Evolutionary conservation across 2,888 invertebrate genomes (phyloP).

Genomic region (Heliconius ethilla): DNA sequence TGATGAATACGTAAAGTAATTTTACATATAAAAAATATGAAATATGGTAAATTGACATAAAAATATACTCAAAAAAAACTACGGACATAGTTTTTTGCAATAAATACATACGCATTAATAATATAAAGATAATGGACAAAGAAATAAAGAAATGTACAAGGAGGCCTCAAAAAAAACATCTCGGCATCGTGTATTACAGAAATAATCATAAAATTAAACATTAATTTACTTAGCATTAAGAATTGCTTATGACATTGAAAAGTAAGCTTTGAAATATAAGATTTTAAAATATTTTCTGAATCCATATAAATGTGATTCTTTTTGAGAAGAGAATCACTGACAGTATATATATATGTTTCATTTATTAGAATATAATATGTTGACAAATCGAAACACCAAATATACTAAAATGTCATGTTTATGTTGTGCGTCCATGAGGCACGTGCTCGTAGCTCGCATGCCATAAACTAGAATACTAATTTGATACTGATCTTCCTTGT

Average conservation of each 20-base stretch:
- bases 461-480: neutral
- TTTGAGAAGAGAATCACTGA: neutral
- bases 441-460: neutral
- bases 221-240: neutral
- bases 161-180: neutral
- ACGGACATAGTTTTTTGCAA: neutral
- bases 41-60: neutral
- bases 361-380: neutral
- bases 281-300: neutral
- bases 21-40: conserved; percentile 5
- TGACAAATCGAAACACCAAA: neutral
- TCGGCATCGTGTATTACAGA: neutral
- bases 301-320: neutral
- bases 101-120: neutral
- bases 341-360: neutral
- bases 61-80: neutral
- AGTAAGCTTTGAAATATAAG: neutral
- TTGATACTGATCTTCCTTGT: neutral
- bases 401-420: neutral
- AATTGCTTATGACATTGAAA: no score
- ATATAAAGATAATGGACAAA: neutral
- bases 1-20: neutral
- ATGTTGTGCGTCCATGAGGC: neutral
- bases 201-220: neutral
- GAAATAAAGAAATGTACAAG: neutral